Base-by-base conservation (phyloP, 2,113 vertebrate species). In the Tupaia chinensis region DNA sequence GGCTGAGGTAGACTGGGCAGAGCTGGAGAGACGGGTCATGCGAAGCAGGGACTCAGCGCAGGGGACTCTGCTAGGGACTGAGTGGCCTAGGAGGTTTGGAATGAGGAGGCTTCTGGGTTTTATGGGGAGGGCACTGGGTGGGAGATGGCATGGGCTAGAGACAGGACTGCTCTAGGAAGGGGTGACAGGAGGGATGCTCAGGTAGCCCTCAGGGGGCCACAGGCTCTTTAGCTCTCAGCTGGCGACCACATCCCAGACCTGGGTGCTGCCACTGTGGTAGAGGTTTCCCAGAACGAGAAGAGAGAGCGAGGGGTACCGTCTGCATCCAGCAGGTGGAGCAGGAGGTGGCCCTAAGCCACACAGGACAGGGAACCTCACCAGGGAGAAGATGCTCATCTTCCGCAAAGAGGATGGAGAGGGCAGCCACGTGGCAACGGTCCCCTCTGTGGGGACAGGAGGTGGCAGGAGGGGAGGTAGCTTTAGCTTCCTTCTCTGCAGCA, bases 111-210 rank as follows among this genome's bases (percentile, higher is more conserved):
- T 11, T 5, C 17, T n/a, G 4, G 14, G 14, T 69, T 66, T 66
- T 29, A 44, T 44, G 66, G 58, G 56, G 44, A 44, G 44, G 44
- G 44, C 44, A 44, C 68, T 7, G 0, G 9, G 1, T 25, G 60
- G 53, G 11, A 1, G 4, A 0, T 70, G 93, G 80, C n/a, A 0
- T 25, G 84, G 34, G 14, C 53, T 81, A 15, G 17, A 20, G 25
- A 44, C 44, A 22, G 19, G 27, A 17, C 29, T 80, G 8, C 22
- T 81, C 32, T 27, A 2, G 22, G 4, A 66, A 32, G 22, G 27
- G 69, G 1, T 0, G 1, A 5, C 0, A 2, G 5, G 16, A 8
- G 69, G 53, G 66, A 17, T 16, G 54, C 53, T 44, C 3, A n/a
- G 15, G 29, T 4, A 53, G 14, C 23, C 23, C 15, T 76, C 2